phyloP scores from a whole-genome alignment of 2,113 vertebrate species.

The Hirundichthys speculiger region DNA sequence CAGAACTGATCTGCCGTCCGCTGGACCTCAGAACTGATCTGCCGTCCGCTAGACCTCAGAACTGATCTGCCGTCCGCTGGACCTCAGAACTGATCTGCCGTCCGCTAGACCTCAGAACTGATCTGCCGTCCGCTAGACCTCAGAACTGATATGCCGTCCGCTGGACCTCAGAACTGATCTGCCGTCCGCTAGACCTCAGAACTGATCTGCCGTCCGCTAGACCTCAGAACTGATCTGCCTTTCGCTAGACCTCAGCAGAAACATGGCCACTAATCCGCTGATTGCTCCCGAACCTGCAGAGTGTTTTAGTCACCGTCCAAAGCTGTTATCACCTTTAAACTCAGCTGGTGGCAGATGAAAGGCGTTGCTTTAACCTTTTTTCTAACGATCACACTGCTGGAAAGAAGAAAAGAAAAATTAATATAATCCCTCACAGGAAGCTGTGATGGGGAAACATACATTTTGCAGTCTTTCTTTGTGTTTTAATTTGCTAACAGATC shows the following conservation, averaged over 20 bases:
- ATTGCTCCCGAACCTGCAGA: conserved; percentile 36
- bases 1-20: too few relatives aligned
- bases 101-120: conserved; percentile 38
- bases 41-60: conserved; percentile 31
- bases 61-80: too few relatives aligned
- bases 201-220: conserved; percentile 39
- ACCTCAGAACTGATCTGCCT: too few relatives aligned
- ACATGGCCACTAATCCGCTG: conserved; percentile 48
- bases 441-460: too few relatives aligned
- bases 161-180: conserved; percentile 55
- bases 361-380: neutral
- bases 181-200: conserved; percentile 32
- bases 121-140: conserved; percentile 35
- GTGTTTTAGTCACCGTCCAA: conserved; percentile 18
- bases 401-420: too few relatives aligned
- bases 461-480: too few relatives aligned
- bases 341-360: neutral
- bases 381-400: neutral
- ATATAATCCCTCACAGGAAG: too few relatives aligned
- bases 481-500: too few relatives aligned
- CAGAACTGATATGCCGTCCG: too few relatives aligned
- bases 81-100: conserved; percentile 50
- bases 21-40: conserved; percentile 55
- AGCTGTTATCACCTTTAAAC: conserved; percentile 15
- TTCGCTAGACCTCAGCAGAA: too few relatives aligned